Percentiles rank a stretch among this genome's conserved stretches.
Evolutionary conservation across 2,888 invertebrate species (phyloP).

Genomic region (Oxyteleia sp.): DNA sequence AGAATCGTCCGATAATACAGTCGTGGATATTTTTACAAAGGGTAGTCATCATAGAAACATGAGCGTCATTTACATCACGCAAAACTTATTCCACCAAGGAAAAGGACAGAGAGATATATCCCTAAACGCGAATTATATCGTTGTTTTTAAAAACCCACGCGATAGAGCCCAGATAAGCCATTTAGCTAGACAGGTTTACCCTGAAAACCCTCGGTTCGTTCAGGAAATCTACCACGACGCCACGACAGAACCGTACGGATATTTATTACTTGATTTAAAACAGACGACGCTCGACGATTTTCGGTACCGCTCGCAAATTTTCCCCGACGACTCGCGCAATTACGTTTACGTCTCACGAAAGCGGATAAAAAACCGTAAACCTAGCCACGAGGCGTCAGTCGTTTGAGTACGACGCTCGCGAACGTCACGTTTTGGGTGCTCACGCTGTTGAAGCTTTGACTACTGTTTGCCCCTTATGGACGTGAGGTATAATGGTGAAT

Average conservation of each 20-base stretch:
- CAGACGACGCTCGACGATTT: not conserved
- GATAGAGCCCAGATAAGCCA: not conserved
- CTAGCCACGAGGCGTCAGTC: too few species aligned
- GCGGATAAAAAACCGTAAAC: not conserved
- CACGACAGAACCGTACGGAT: not conserved
- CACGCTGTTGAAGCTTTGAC: too few species aligned
- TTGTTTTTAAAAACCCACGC: not conserved
- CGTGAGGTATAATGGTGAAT: too few species aligned
- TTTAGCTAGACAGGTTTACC: not conserved
- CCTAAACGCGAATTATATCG: not conserved
- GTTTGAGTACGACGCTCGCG: too few species aligned
- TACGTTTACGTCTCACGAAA: not conserved
- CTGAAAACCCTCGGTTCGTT: not conserved
- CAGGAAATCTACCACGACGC: slow-evolving; percentile 25
- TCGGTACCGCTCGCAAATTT: not conserved
- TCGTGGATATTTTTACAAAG: slow-evolving; percentile 75
- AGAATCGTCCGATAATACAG: slow-evolving; percentile 13
- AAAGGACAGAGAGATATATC: not conserved
- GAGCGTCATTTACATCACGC: slow-evolving; percentile 6
- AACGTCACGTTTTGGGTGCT: too few species aligned
- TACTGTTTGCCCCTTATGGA: too few species aligned
- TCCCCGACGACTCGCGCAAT: not conserved
- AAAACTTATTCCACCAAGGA: slow-evolving; percentile 1
- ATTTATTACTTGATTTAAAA: slow-evolving; percentile 8
- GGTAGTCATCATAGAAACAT: slow-evolving; percentile 71